Base-by-base conservation (phyloP, 1,140 invertebrate species). In the Eciton burchellii region DNA sequence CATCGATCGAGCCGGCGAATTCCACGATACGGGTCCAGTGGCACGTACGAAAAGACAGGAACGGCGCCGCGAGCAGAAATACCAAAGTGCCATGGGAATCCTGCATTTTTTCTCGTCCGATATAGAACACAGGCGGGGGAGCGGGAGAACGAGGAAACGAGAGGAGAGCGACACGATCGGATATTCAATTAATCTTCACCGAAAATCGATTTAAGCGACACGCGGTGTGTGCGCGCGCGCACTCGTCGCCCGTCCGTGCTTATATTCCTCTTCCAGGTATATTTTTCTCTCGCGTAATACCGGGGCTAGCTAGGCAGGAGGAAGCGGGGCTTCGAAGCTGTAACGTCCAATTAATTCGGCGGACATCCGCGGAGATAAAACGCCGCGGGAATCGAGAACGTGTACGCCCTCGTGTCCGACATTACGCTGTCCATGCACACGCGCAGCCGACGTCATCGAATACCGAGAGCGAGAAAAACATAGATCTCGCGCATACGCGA, bases 1-100 rank as follows among this genome's bases (percentile, higher is more conserved):
- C 82, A 87, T 87, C 86, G 86, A 87, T 87, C 85, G 85, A 86
- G 85, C 83, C 72, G 66, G 59, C 54, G 81, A 87, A 87, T 87
- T 87, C 85, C 85, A 79, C 65, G 84, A 82, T 76, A 77, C 81
- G 70, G 45, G 54, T 54, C 19, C 71, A 84, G 56, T 77, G 84
- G 79, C 77, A 86, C 84, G 84, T 85, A 86, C 56, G 84, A 71
- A 60, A 72, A 86, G 71, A 59, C 84, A 54, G 83, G 63, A 43
- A 49, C 47, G 56, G 56, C 49, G 56, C 77, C 70, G 49, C 70
- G 66, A 77, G 59, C 57, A 83, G 71, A 72, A 77, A 86, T 87
- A 87, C 84, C 85, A 26, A 47, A 77, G 45, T 66, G 81, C 73
- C 82, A 77, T 76, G 72, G 47, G 66, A 86, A 86, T 86, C 72